Base-by-base conservation (phyloP, 1,140 invertebrate genomes). In the Heliothis virescens region DNA sequence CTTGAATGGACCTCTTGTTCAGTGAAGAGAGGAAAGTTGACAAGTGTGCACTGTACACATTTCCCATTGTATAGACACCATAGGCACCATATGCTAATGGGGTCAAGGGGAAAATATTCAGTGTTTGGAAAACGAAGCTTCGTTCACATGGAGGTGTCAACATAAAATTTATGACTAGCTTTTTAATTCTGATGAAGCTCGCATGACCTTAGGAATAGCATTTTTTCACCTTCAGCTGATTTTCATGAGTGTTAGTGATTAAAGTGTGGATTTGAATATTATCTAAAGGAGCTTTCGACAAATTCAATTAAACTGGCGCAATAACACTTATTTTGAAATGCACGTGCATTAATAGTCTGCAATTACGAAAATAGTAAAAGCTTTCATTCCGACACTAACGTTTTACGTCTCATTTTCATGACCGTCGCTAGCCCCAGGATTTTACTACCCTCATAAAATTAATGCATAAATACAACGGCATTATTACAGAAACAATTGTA, bases 11-110 rank as follows among this genome's bases (percentile, higher is more conserved):
- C 11, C 63, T 48, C 41, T 67, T 29, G 55, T 59, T 21, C 63
- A 21, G 16, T 67, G 41, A 12, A 18, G 41, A 67, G 63, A 67
- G 10, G 63, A 67, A 67, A 67, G 63, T 48, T 67, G n/a, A 21
- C 41, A 16, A 2, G 41, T 21, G 63, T 67, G 5, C 2, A 67
- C 16, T 21, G 63, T 67, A 11, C 2, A 67, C 16, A 67, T 60
- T 29, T 29, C 1, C 21, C 21, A 60, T 26, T 60, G 57, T 60
- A 26, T 12, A 10, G 26, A 41, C 34, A 41, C 34, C 34, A 41
- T 41, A 29, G 21, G 21, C 21, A 4, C 12, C 57, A 60, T 57
- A 10, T 26, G 21, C 21, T 60, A 60, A 41, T 41, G 34, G 34
- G 57, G 57, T 60, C 57, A 60, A 60, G 57, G 57, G 57, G 21